phyloP scores from a whole-genome alignment of 2,797 vertebrate genomes.

The Choloepus didactylus region DNA sequence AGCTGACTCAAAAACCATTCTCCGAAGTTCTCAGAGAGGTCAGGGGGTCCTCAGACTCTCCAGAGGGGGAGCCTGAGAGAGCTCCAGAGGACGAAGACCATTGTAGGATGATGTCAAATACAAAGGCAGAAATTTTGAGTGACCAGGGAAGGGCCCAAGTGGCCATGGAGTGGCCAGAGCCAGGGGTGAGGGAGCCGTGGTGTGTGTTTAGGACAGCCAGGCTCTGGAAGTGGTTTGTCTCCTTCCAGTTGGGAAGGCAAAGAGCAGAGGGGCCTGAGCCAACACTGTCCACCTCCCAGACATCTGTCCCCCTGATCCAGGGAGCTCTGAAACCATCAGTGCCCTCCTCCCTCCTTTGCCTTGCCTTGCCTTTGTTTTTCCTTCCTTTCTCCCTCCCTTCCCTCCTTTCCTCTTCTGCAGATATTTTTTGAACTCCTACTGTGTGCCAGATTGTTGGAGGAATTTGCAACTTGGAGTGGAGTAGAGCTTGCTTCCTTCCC shows the following conservation, averaged over 20 bases:
- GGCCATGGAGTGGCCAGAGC: neutral
- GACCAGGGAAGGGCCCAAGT: neutral
- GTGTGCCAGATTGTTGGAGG: neutral
- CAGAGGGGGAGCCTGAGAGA: neutral
- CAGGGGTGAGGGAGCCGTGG: neutral
- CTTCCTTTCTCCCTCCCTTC: neutral
- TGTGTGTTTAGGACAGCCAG: no score
- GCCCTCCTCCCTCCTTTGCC: neutral
- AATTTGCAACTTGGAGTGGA: neutral
- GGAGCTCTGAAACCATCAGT: neutral
- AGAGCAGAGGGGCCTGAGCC: neutral
- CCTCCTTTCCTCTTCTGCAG: neutral
- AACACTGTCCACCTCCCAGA: neutral
- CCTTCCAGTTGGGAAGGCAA: neutral
- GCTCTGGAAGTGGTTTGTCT: neutral
- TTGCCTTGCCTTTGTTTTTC: neutral
- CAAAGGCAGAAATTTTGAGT: conserved; percentile 9
- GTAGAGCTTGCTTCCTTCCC: neutral
- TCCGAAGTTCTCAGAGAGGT: neutral
- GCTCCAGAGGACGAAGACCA: neutral
- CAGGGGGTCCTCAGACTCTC: neutral
- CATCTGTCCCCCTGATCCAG: neutral
- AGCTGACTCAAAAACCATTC: no score
- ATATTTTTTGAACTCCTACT: neutral
- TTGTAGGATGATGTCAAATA: neutral